These are phyloP conservation scores for Lepisosteus oculatus DNA, from an alignment of 2,113 vertebrate species.

Conservation along the genomic window DNA sequence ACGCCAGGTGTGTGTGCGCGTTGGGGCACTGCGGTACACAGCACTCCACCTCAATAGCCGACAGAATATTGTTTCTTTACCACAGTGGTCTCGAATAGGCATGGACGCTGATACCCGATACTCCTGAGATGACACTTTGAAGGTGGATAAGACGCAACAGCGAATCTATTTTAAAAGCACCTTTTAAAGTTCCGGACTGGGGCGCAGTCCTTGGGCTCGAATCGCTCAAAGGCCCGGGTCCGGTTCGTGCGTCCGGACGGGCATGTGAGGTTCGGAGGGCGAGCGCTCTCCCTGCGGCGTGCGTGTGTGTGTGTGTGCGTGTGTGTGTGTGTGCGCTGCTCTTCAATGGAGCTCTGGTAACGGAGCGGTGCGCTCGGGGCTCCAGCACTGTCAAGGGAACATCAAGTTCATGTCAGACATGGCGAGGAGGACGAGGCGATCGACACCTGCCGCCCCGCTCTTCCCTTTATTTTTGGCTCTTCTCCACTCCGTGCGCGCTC, in stretches of 20 bases:
- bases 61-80: constrained; percentile 4
- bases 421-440: constrained; percentile 49
- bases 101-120: constrained; percentile 48
- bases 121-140: constrained; percentile 26
- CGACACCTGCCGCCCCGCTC: constrained; percentile 18
- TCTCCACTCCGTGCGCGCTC: constrained; percentile 21
- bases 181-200: constrained; percentile 26
- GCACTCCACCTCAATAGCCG: background rate
- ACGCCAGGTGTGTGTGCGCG: no score
- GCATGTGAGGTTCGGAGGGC: background rate
- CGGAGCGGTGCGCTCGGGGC: constrained; percentile 31
- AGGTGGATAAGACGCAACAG: constrained; percentile 14
- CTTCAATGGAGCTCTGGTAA: constrained; percentile 43
- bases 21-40: no score
- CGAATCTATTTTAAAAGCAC: constrained; percentile 18
- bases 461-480: constrained; percentile 9
- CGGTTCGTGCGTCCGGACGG: no score
- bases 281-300: background rate
- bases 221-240: no score
- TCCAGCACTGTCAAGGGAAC: constrained; percentile 46
- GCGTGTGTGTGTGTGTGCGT: background rate
- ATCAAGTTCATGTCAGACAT: constrained; percentile 43
- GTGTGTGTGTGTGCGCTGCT: constrained; percentile 25
- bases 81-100: constrained; percentile 1
- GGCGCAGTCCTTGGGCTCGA: constrained; percentile 2